These are phyloP conservation scores for Crocuta crocuta DNA, from an alignment of 2,113 vertebrate species.

Conservation along the genomic window DNA sequence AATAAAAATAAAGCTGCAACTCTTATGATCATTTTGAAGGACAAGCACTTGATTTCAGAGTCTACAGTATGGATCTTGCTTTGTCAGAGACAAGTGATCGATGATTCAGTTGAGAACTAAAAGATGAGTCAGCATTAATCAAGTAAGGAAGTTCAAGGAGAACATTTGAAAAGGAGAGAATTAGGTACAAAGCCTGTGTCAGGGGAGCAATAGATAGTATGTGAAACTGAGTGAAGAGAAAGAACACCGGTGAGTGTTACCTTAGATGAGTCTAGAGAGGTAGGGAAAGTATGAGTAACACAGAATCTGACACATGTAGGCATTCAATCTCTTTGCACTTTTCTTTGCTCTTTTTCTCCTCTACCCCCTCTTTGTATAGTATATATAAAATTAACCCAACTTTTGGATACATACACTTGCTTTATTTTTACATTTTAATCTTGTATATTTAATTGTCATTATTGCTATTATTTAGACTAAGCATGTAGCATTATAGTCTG, in stretches of 20 bases:
- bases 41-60: not conserved
- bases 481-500: not conserved
- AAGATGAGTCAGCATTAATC: not conserved
- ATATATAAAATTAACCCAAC: not conserved
- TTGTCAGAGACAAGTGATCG: not conserved
- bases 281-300: not conserved
- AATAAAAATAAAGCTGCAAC: not conserved
- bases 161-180: not conserved
- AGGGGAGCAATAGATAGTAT: rapidly evolving
- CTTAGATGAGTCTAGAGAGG: not conserved
- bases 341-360: not conserved
- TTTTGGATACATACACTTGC: not conserved
- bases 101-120: not conserved
- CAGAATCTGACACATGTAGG: not conserved
- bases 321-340: not conserved
- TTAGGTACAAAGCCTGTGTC: not conserved
- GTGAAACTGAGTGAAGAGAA: not conserved
- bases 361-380: rapidly evolving
- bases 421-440: not conserved
- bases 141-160: not conserved
- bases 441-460: not conserved
- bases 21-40: not conserved
- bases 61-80: not conserved
- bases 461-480: not conserved
- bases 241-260: not conserved